These are phyloP conservation scores for Zaprionus lachaisei DNA, from an alignment of 1,140 invertebrate genomes.

Conservation along the genomic window DNA sequence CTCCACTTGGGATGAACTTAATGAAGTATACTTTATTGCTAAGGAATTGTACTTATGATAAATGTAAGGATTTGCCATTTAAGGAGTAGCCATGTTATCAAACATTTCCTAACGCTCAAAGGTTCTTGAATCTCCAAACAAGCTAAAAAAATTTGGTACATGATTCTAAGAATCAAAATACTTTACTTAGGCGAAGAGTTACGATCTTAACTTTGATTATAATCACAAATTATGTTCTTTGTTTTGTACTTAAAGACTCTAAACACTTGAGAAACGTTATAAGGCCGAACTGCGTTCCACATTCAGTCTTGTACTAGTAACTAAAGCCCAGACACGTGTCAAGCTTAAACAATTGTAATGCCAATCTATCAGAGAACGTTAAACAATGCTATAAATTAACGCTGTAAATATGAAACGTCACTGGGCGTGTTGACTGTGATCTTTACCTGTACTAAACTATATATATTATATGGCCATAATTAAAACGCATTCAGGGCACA, in stretches of 20 bases:
- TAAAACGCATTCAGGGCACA: constrained; percentile 35
- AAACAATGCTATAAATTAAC: constrained; percentile 21
- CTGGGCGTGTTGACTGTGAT: background rate
- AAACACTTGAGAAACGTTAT: background rate
- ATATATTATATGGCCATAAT: constrained; percentile 24
- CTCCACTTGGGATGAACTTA: background rate
- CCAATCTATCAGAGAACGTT: constrained; percentile 15
- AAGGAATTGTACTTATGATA: background rate
- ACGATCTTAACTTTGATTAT: no score
- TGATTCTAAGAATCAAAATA: no score
- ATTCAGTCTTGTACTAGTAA: background rate
- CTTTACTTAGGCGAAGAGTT: no score
- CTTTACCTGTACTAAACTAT: constrained; percentile 8
- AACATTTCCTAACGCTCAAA: no score
- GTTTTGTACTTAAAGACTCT: background rate
- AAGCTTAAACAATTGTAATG: background rate
- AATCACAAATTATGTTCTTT: no score
- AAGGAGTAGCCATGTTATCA: background rate
- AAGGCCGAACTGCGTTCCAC: background rate
- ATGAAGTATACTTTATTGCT: background rate
- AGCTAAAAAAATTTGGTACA: no score
- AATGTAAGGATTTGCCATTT: background rate
- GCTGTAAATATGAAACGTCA: constrained; percentile 19
- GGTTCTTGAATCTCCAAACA: no score
- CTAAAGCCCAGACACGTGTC: background rate